Evolutionary conservation across 2,113 vertebrate genomes (phyloP).

Genomic region (Notothenia rossii): DNA sequence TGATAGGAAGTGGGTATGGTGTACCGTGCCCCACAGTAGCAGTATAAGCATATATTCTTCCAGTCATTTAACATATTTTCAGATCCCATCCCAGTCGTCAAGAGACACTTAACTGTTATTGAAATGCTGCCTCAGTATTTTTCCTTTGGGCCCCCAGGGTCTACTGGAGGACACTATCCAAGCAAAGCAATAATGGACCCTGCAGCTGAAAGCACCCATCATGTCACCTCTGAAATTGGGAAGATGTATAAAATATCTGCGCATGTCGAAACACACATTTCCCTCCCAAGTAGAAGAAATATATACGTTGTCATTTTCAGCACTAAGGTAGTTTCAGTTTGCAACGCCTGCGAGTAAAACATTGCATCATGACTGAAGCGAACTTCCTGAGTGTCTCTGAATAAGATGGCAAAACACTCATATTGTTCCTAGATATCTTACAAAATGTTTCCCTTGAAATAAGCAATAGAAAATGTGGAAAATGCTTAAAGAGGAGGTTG

Average conservation of each 20-base stretch:
- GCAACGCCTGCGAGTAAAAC: conserved; percentile 3
- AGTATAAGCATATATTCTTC: background rate
- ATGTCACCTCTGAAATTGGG: conserved; percentile 23
- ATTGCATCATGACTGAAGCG: background rate
- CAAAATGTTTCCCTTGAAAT: too few relatives aligned
- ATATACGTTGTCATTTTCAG: background rate
- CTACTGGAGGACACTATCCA: conserved; percentile 25
- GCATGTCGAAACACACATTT: conserved; percentile 4
- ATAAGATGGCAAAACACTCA: background rate
- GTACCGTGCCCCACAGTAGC: background rate
- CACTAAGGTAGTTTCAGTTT: conserved; percentile 2
- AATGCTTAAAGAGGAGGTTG: too few relatives aligned
- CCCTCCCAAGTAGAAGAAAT: background rate
- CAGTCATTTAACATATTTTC: conserved; percentile 6
- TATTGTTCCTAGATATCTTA: too few relatives aligned
- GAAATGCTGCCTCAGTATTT: conserved; percentile 42
- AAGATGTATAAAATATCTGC: conserved; percentile 1
- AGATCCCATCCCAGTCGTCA: conserved; percentile 33
- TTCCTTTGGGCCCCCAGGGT: conserved; percentile 18
- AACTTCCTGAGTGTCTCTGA: background rate
- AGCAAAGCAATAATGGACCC: conserved; percentile 38
- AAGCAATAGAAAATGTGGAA: too few relatives aligned
- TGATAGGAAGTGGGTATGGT: background rate
- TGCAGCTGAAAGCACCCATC: conserved; percentile 26
- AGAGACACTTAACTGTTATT: conserved; percentile 47